phyloP scores from a whole-genome alignment of 2,797 vertebrate genomes.

The Rhinella marina region DNA sequence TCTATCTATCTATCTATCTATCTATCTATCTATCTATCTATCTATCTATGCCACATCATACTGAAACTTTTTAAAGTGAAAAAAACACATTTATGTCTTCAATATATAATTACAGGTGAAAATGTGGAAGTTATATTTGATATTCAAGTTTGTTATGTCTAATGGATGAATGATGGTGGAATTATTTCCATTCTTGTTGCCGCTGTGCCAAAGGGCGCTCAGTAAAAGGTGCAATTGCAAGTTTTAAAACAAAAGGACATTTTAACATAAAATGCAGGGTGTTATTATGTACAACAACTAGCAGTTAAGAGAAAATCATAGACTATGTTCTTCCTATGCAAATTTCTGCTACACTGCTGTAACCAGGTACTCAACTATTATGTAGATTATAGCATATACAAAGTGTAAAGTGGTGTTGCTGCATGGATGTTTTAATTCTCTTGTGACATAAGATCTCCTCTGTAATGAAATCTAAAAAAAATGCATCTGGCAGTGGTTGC shows the following conservation, averaged over 20 bases:
- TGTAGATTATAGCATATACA: neutral
- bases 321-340: neutral
- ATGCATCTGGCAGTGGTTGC: neutral
- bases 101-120: neutral
- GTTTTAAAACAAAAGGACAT: neutral
- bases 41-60: neutral
- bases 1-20: neutral
- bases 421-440: neutral
- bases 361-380: neutral
- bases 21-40: neutral
- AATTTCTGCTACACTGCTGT: neutral
- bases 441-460: neutral
- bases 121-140: neutral
- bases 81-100: neutral
- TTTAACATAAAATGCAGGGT: neutral
- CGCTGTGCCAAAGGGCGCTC: neutral
- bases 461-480: neutral
- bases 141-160: neutral
- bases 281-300: neutral
- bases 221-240: neutral
- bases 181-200: neutral
- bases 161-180: neutral
- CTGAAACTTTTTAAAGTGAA: neutral
- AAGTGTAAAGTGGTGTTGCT: neutral
- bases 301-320: neutral